Base-by-base conservation (phyloP, 92 coral and sea anemone species). In the Zoanthus sansibaricus region DNA sequence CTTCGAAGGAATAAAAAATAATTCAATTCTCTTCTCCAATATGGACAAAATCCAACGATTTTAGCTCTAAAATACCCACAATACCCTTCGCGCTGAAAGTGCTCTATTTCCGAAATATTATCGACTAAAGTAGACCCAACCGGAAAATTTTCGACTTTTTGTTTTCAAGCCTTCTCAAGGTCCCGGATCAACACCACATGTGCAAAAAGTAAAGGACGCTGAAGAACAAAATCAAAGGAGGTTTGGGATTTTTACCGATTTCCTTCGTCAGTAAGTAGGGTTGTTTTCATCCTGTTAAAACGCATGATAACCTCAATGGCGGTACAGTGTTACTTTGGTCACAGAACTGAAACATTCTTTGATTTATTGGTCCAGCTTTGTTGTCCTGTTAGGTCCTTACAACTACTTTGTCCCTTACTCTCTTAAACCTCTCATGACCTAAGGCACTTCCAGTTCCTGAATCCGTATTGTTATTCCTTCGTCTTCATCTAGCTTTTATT, bases 111-210 rank as follows among this genome's bases (percentile, higher is more conserved):
- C 79, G 79, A 75, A 45, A 75, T n/a, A 25, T 17, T 49, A 75
- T 75, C 48, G 78, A 75, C 51, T 9, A 15, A 71, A 12, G 6
- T 32, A 13, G 55, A 31, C 3, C 1, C 62, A 9, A 33, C 9
- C 73, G 84, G 62, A 8, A 79, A 46, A 6, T 37, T 58, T 61
- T 79, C 72, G 84, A 79, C 10, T 79, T 9, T n/a, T n/a, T 1
- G n/a, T 62, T 51, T 32, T 16, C 58, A 77, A 17, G 37, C 6
- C 11, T 6, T 7, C 12, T 37, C 54, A 44, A 44, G 72, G 11
- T 64, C 84, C 84, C 83, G 83, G 84, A 64, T 62, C 3, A 69
- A 32, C 0, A 61, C 73, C 64, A 47, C 84, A 79, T 79, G 84
- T 79, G 84, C 84, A 49, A 72, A 44, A 79, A 45, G 37, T 20